These are phyloP conservation scores for Dasypus novemcinctus DNA, from an alignment of 2,113 vertebrate genomes.

Conservation along the genomic window DNA sequence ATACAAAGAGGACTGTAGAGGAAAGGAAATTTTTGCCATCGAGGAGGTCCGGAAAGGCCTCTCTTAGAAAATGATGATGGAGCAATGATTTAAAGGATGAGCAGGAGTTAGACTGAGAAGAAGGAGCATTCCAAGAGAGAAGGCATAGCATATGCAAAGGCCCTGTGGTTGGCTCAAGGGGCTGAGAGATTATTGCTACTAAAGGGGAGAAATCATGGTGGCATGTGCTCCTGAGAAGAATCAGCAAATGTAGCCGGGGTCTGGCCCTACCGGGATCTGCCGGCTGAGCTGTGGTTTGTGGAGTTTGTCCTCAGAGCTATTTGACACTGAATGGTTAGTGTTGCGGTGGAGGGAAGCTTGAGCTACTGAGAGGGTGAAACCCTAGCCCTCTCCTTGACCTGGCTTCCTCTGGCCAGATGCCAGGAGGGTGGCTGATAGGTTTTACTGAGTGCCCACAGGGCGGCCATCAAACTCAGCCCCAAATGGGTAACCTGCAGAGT, in stretches of 20 bases:
- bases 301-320: neutral
- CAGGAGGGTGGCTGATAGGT: neutral
- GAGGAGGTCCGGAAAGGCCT: neutral
- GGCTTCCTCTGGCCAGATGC: neutral
- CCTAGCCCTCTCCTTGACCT: neutral
- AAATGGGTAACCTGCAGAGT: neutral
- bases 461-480: neutral
- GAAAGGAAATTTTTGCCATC: neutral
- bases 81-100: neutral
- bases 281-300: neutral
- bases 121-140: neutral
- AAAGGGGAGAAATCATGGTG: neutral
- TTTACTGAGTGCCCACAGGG: neutral
- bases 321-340: neutral
- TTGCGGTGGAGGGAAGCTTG: neutral
- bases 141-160: neutral
- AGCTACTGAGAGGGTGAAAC: neutral
- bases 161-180: no score
- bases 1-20: neutral
- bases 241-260: neutral
- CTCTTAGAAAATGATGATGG: neutral
- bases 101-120: neutral
- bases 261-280: neutral
- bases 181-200: neutral
- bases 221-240: fast-evolving